Evolutionary conservation across 1,140 invertebrate species (phyloP), one percentile per base, ranked within the genome.

Genomic region (Sycobia sp.): DNA sequence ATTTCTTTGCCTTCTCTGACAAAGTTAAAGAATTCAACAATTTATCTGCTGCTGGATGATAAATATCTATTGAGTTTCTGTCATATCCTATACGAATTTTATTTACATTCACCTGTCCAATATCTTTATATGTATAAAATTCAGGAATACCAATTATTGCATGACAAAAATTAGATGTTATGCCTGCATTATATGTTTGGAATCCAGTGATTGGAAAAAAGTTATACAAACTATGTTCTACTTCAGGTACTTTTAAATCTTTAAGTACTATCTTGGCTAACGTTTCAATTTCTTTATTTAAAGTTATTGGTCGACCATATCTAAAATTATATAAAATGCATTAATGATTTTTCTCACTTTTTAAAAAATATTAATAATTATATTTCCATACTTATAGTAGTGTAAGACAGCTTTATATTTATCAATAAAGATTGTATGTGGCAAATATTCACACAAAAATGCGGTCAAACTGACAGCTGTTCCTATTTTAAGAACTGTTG

Each of bases 1-100:
- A 94, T 58, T 90, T 84, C 72, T 92, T 86, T 5, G 90, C 90
- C 44, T 90, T 86, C 43, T 91, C 87, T 10, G 88, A 87, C 2
- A 94, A 69, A 2, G 91, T 72, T 14, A 93, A 67, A 1, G 90
- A 85, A 3, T 89, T 73, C 29, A 87, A 70, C 14, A 94, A 80
- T 38, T 84, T 69, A 66, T 84, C 76, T 0, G 88, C 89, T 46
- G 80, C 80, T 55, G 86, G 82, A 2, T 85, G 81, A 27, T 76
- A 80, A 87, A 89, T 89, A 65, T 88, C 76, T 13, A 91, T 72
- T 47, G 23, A 9, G 29, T 59, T 44, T 49, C 25, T 16, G 5
- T 55, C 80, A 39, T 81, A 71, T 29, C 83, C 81, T 62, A 89
- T 82, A 47, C 76, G 72, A 25, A 89, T 83, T n/a, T 83, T 76